These are phyloP conservation scores for Formicarius rufipectus DNA, from an alignment of 2,113 vertebrate species.

Conservation along the genomic window DNA sequence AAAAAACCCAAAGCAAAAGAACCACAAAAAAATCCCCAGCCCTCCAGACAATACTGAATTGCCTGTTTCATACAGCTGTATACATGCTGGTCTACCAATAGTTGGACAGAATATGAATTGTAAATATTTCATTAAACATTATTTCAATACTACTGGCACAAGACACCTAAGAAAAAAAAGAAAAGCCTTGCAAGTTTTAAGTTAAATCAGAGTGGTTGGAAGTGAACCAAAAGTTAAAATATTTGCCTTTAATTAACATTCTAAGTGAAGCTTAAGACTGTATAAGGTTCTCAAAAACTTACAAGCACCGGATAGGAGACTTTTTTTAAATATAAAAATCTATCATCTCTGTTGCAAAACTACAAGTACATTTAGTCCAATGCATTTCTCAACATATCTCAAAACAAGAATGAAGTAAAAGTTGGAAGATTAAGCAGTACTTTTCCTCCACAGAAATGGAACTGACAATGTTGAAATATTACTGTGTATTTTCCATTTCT, in stretches of 20 bases:
- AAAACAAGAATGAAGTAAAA: background rate
- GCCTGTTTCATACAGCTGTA: background rate
- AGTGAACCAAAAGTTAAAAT: background rate
- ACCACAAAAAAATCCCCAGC: background rate
- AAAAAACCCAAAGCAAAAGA: background rate
- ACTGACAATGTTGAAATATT: constrained; percentile 2
- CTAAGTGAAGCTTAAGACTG: background rate
- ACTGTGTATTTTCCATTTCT: constrained; percentile 25
- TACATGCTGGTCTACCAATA: background rate
- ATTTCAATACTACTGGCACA: background rate
- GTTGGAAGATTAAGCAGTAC: background rate
- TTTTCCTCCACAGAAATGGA: constrained; percentile 4
- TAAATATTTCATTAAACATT: background rate
- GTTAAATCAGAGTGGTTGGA: background rate
- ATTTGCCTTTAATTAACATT: background rate
- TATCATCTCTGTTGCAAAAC: background rate
- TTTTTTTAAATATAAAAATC: background rate
- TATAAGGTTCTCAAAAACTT: background rate
- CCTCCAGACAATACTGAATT: background rate
- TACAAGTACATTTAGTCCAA: background rate
- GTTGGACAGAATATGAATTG: background rate
- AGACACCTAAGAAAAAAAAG: background rate
- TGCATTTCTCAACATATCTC: background rate
- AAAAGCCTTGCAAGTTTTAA: background rate
- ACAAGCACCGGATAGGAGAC: background rate